Evolutionary conservation across 2,113 vertebrate genomes (phyloP).

Genomic region (Mungos mungo): DNA sequence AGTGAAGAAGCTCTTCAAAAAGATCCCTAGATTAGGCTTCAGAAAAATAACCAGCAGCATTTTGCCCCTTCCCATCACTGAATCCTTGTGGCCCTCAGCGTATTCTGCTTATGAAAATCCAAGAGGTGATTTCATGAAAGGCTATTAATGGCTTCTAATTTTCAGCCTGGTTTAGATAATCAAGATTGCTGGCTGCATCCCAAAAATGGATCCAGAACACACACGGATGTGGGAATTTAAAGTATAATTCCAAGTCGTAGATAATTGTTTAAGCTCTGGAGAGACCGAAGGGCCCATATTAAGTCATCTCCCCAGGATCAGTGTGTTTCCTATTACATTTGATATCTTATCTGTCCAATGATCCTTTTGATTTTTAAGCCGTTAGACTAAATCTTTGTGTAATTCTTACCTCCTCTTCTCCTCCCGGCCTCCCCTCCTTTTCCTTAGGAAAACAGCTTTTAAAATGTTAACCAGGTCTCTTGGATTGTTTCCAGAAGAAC

Average conservation of each 20-base stretch:
- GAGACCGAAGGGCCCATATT: conserved; percentile 75
- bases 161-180: conserved; percentile 74
- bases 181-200: conserved; percentile 44
- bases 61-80: conserved; percentile 11
- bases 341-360: conserved; percentile 82
- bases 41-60: conserved; percentile 65
- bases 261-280: conserved; percentile 81
- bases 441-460: conserved; percentile 81
- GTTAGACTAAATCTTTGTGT: conserved; percentile 86
- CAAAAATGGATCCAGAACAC: conserved; percentile 75
- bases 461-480: conserved; percentile 75
- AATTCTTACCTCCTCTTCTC: conserved; percentile 79
- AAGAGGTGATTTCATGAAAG: conserved; percentile 68
- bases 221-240: conserved; percentile 79
- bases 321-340: conserved; percentile 84
- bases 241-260: conserved; percentile 81
- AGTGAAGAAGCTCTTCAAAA: conserved; percentile 68
- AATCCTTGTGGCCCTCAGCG: conserved; percentile 11
- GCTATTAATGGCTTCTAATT: conserved; percentile 49
- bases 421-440: conserved; percentile 51
- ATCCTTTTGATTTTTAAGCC: conserved; percentile 84
- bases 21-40: conserved; percentile 61
- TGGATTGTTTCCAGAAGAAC: conserved; percentile 74
- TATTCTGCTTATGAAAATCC: conserved; percentile 14
- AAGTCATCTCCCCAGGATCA: conserved; percentile 77